Base-by-base conservation (phyloP, 1,140 invertebrate species). In the Trichonephila clavipes region DNA sequence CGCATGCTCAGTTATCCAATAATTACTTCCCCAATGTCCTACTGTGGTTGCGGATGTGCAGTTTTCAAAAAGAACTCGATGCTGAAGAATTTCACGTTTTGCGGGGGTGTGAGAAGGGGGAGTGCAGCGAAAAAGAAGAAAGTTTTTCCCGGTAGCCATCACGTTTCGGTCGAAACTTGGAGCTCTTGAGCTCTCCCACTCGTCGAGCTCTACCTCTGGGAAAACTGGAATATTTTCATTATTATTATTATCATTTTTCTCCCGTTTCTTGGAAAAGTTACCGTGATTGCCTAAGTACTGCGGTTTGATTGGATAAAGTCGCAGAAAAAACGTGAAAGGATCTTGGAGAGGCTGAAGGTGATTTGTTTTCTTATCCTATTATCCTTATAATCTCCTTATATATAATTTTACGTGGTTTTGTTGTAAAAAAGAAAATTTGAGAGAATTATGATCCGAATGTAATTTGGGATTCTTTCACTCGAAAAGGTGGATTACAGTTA, bases 161-260 rank as follows among this genome's bases (percentile, higher is more conserved):
- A 77, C 69, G 69, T 77, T 77, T 77, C 69, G 69, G 69, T 77
- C 69, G 69, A 77, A 77, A 77, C 69, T 77, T 77, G 24, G 24
- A 77, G 28, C 69, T 77, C 69, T 77, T 34, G 69, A 77, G 28
- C 18, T 34, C 69, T 34, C 69, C 69, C 28, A 77, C 69, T 34
- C 69, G 69, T 77, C 24, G 24, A 77, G 69, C 28, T 14, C 69
- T 18, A 24, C 69, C 28, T 77, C 28, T 77, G 69, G 69, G 69
- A 62, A 62, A 62, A 62, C 7, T 62, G 61, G 28, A 34, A 24
- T 24, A 18, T 16, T 77, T 77, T 77, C 18, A 34, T 77, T 34
- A 12, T 3, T 28, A 77, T 34, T 77, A 28, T 34, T n/a, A n/a
- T 77, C 69, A n/a, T n/a, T n/a, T 24, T 24, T 28, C 69, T 77